phyloP scores from a whole-genome alignment of 92 coral and sea anemone species.

The Heteractis magnifica region DNA sequence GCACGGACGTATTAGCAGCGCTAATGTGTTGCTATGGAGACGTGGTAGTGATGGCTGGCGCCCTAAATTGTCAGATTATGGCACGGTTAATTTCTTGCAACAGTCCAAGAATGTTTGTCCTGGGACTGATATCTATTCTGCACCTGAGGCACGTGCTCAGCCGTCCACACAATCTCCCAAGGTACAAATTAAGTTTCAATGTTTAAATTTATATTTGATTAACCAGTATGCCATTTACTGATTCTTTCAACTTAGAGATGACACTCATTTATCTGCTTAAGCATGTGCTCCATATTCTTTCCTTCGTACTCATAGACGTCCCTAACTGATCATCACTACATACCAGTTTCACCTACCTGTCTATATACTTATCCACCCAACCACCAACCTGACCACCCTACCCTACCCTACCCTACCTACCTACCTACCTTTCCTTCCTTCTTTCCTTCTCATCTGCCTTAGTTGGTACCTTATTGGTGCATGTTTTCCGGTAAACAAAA shows the following conservation, averaged over 20 bases:
- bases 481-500: too few relatives aligned
- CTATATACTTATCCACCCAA: too few relatives aligned
- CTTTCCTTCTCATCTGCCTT: too few relatives aligned
- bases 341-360: too few relatives aligned
- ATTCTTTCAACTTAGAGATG: slow-evolving; percentile 13
- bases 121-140: slow-evolving; percentile 68
- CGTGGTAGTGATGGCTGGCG: slow-evolving; percentile 64
- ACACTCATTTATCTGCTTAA: slow-evolving; percentile 48
- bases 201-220: slow-evolving; percentile 27
- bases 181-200: slow-evolving; percentile 29
- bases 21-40: slow-evolving; percentile 16
- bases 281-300: slow-evolving; percentile 9
- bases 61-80: slow-evolving; percentile 83
- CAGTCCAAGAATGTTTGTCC: slow-evolving; percentile 69
- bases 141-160: slow-evolving; percentile 58
- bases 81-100: slow-evolving; percentile 73
- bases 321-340: too few relatives aligned
- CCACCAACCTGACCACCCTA: too few relatives aligned
- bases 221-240: slow-evolving; percentile 62
- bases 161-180: slow-evolving; percentile 70
- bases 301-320: too few relatives aligned
- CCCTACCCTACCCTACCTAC: too few relatives aligned
- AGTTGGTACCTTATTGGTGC: too few relatives aligned
- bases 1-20: slow-evolving; percentile 82
- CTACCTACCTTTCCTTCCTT: too few relatives aligned